Evolutionary conservation across 2,113 vertebrate genomes (phyloP), one percentile per base, ranked within the genome.

Genomic region (Carassius auratus): DNA sequence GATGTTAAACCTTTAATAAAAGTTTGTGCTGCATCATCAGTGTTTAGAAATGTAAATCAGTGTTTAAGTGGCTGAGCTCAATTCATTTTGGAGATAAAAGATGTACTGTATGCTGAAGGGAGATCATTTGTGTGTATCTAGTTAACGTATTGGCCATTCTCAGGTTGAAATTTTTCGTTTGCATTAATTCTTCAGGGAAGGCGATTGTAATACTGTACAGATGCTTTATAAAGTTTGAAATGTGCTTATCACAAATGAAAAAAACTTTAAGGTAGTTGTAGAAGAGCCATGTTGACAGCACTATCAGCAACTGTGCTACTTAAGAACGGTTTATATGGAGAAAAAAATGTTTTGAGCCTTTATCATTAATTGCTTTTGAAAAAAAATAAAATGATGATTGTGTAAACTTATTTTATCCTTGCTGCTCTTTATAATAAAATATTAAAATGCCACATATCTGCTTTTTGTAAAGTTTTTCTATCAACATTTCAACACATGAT

Each of bases 1-100:
- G 80, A 81, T 69, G 45, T 17, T 14, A 9, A 69, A 81, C 42
- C 42, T 52, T 81, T 64, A 17, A 83, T 86, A 86, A 84, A 84
- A 68, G 66, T 86, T 23, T 74, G 36, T 85, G 84, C 21, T 77
- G 78, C 83, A 62, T 69, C 26, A 52, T 66, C 38, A 74, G 77
- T 36, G 42, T 73, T 79, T 33, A 64, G 48, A 76, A n/a, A 36
- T 5, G 17, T 50, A 52, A 64, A 33, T 66, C 59, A 64, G 36
- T 76, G 71, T 86, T 57, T 57, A 17, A 52, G 50, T 30, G 7
- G 12, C 23, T 33, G 62, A 55, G 17, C 15, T 76, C 19, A 12
- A 76, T 19, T 55, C 19, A 30, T 76, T 81, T 12, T 8, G 17
- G 68, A 10, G 45, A 42, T 61, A 81, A 69, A 80, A 42, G 52